A percentile compares a stretch with the other conserved stretches of the same genome.
Evolutionary conservation across 2,113 vertebrate species (phyloP).

Genomic region (Heloderma charlesbogerti): DNA sequence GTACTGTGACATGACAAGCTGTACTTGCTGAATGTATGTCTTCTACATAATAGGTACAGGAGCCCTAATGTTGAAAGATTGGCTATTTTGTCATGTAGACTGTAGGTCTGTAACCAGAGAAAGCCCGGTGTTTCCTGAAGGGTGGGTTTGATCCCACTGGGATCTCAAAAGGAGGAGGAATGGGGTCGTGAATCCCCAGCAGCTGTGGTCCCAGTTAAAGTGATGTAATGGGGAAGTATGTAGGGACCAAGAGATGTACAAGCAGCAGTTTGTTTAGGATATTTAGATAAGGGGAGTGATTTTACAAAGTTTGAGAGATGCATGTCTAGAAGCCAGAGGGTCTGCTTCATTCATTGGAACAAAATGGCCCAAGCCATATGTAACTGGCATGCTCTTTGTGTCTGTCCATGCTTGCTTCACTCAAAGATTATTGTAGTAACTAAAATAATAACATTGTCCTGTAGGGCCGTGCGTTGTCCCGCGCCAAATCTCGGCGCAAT

Average conservation of each 20-base stretch:
- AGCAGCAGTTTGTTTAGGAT: background rate
- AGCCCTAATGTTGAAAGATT: background rate
- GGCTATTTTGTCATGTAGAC: background rate
- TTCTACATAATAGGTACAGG: too few species aligned
- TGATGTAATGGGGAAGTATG: background rate
- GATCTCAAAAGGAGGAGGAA: background rate
- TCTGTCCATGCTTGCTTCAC: background rate
- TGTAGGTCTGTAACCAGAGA: background rate
- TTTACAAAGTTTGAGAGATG: background rate
- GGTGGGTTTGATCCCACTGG: background rate
- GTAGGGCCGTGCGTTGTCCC: conserved; percentile 94
- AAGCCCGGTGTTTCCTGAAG: background rate
- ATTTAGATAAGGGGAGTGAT: background rate
- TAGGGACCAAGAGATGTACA: background rate
- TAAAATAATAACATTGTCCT: conserved; percentile 38
- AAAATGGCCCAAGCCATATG: background rate
- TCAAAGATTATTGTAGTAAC: background rate
- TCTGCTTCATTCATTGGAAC: background rate
- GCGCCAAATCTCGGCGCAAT: conserved; percentile 96
- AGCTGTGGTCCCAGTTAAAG: background rate
- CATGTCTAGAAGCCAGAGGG: background rate
- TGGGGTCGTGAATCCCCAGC: background rate
- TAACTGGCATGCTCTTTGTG: background rate
- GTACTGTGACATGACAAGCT: background rate
- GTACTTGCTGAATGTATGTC: background rate